These are phyloP conservation scores for Parasteatoda lunata DNA, from an alignment of 2,888 invertebrate genomes.

Conservation along the genomic window DNA sequence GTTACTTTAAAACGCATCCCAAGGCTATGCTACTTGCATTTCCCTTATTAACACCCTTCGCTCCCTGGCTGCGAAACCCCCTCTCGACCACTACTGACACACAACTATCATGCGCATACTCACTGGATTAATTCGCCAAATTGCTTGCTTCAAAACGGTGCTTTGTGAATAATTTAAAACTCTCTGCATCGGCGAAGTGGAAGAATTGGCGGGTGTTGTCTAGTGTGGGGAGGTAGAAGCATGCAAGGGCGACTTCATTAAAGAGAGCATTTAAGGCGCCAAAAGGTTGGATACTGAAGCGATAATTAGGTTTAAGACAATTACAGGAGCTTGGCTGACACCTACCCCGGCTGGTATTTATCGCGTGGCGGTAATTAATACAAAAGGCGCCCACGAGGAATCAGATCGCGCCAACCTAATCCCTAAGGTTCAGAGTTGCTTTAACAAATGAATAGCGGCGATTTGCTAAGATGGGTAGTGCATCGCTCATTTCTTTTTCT, in stretches of 20 bases:
- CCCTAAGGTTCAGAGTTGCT: constrained; percentile 35
- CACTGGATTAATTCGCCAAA: constrained; percentile 62
- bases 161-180: constrained; percentile 68
- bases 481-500: constrained; percentile 5
- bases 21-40: background rate
- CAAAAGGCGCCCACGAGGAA: constrained; percentile 68
- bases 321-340: constrained; percentile 58
- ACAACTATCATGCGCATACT: constrained; percentile 34
- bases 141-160: constrained; percentile 65
- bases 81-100: constrained; percentile 9
- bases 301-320: constrained; percentile 69
- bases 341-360: constrained; percentile 58
- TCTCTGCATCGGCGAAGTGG: constrained; percentile 9
- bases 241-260: constrained; percentile 64
- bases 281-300: constrained; percentile 63
- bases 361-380: constrained; percentile 66
- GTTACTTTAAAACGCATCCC: constrained; percentile 53
- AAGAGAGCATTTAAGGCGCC: constrained; percentile 66
- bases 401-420: constrained; percentile 63
- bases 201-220: constrained; percentile 9
- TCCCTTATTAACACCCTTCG: constrained; percentile 14
- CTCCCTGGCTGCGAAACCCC: background rate
- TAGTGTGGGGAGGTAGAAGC: constrained; percentile 18
- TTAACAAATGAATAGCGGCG: constrained; percentile 43
- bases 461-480: constrained; percentile 24